Percentiles rank a stretch among this genome's conserved stretches.
phyloP scores from a whole-genome alignment of 92 coral and sea anemone species.

The Isaurus tuberculatus region DNA sequence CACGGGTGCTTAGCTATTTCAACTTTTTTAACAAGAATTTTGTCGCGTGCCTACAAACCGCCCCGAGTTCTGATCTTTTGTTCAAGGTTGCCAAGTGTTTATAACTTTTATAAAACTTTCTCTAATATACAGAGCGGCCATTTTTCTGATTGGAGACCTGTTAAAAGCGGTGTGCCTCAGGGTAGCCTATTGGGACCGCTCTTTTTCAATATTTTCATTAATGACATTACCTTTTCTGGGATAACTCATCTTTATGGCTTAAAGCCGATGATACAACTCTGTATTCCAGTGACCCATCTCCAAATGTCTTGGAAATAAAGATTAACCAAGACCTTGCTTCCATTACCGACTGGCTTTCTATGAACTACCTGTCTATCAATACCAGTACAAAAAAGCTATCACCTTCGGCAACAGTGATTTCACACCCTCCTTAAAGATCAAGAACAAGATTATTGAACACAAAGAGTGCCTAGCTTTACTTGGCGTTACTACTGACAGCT shows the following conservation, averaged over 20 bases:
- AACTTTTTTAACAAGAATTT: no score
- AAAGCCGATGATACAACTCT: conserved; percentile 25
- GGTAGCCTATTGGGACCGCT: background rate
- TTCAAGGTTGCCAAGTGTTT: no score
- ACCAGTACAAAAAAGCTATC: conserved; percentile 22
- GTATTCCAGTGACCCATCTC: conserved; percentile 22
- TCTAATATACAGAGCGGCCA: no score
- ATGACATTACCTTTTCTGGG: conserved; percentile 11
- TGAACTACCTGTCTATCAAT: conserved; percentile 21
- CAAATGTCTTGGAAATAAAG: background rate
- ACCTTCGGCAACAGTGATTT: conserved; percentile 2
- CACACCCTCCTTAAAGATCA: background rate
- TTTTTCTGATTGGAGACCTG: conserved; percentile 1
- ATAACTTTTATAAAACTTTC: no score
- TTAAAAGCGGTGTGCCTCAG: conserved; percentile 1
- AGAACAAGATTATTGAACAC: conserved; percentile 27
- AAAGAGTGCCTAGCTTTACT: conserved; percentile 19
- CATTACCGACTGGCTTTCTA: conserved; percentile 1
- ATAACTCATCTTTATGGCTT: conserved; percentile 21
- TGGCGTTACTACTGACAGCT: conserved; percentile 30
- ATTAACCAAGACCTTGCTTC: conserved; percentile 20
- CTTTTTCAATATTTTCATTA: conserved; percentile 19
- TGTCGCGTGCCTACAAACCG: no score
- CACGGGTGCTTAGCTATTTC: no score
- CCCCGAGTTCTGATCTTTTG: no score